Evolutionary conservation across 1,140 invertebrate species (phyloP).

Genomic region (Euwallacea fornicatus): DNA sequence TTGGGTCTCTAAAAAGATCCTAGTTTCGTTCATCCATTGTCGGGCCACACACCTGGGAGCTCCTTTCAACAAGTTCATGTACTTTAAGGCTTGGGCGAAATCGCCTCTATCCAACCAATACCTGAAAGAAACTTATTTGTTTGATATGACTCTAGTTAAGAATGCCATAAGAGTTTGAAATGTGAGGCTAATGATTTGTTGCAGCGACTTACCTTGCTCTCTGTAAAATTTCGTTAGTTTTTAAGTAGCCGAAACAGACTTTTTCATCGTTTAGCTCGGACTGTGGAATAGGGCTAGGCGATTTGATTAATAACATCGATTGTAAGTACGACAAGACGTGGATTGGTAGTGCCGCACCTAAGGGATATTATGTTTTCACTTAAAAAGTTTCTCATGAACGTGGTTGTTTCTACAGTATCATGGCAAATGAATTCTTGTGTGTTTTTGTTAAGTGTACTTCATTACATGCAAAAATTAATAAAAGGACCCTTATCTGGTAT

Average conservation of each 20-base stretch:
- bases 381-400: no score
- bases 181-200: not conserved
- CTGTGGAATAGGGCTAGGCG: slow-evolving; percentile 65
- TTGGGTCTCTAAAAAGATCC: slow-evolving; percentile 83
- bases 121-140: slow-evolving; percentile 55
- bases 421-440: not conserved
- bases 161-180: not conserved
- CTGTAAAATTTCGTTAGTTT: slow-evolving; percentile 85
- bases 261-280: slow-evolving; percentile 70
- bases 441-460: not conserved
- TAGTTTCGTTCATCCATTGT: slow-evolving; percentile 86
- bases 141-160: not conserved
- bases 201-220: slow-evolving; percentile 69
- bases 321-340: slow-evolving; percentile 90
- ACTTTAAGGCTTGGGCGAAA: slow-evolving; percentile 79
- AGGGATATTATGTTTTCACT: not conserved
- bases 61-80: slow-evolving; percentile 87
- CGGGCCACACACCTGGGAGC: slow-evolving; percentile 77
- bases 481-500: no score
- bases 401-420: no score
- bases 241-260: slow-evolving; percentile 68
- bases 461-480: not conserved
- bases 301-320: slow-evolving; percentile 68
- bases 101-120: slow-evolving; percentile 86
- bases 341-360: slow-evolving; percentile 68